Conservation (phyloP, 2,888 invertebrate genomes). For the Parnassius glacialis region DNA sequence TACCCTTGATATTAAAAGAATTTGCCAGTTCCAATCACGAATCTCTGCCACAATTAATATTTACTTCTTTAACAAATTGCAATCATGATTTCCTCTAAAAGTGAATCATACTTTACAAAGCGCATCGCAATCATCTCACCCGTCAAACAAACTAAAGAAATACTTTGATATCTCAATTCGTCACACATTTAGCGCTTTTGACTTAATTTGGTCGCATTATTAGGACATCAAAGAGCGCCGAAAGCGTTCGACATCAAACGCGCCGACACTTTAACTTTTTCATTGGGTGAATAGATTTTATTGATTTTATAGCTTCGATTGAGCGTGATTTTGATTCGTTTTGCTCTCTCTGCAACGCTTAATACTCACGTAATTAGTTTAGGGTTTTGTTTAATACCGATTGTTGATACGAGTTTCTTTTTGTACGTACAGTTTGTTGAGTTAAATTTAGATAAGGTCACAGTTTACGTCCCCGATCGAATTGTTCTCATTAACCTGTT, state of each 20-base stretch:
- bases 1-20: slow-evolving; percentile 18
- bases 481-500: slow-evolving; percentile 20
- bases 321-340: slow-evolving; percentile 57
- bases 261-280: slow-evolving; percentile 46
- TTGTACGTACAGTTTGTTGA: slow-evolving; percentile 45
- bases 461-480: slow-evolving; percentile 16
- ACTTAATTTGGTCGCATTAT: slow-evolving; percentile 79
- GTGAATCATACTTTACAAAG: slow-evolving; percentile 11
- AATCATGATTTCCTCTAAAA: slow-evolving; percentile 7
- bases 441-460: slow-evolving; percentile 34
- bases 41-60: slow-evolving; percentile 9
- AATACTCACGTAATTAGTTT: slow-evolving; percentile 66
- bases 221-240: slow-evolving; percentile 72
- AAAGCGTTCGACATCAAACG: slow-evolving; percentile 62
- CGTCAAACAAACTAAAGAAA: slow-evolving; percentile 62
- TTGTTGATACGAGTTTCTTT: slow-evolving; percentile 49
- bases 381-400: slow-evolving; percentile 57
- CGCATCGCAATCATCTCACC: slow-evolving; percentile 40
- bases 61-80: slow-evolving; percentile 5
- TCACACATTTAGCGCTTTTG: slow-evolving; percentile 75
- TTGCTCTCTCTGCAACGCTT: slow-evolving; percentile 66
- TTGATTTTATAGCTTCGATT: slow-evolving; percentile 72
- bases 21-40: slow-evolving; percentile 17
- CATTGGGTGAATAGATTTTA: slow-evolving; percentile 61
- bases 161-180: slow-evolving; percentile 78